Evolutionary conservation across 1,140 invertebrate genomes (phyloP).

Genomic region (Helicoverpa armigera): DNA sequence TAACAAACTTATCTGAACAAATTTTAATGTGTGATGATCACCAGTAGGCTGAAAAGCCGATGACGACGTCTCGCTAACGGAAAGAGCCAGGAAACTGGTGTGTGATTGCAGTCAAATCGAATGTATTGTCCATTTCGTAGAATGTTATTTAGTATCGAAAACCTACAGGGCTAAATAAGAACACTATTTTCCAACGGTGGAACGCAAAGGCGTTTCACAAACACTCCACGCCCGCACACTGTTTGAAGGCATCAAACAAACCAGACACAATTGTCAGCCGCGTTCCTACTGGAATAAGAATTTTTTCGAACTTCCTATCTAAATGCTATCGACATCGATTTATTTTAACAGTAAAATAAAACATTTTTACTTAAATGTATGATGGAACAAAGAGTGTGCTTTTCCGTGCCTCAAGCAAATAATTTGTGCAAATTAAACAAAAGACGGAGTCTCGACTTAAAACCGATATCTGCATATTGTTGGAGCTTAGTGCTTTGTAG

Average conservation of each 20-base stretch:
- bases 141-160: neutral
- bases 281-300: conserved; percentile 60
- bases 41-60: too few species aligned
- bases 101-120: conserved; percentile 7
- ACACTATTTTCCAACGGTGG: neutral
- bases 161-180: too few species aligned
- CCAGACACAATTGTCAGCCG: conserved; percentile 55
- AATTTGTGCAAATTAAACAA: too few species aligned
- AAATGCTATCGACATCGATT: neutral
- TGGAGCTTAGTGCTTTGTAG: too few species aligned
- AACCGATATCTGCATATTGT: too few species aligned
- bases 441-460: too few species aligned
- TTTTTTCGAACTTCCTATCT: neutral
- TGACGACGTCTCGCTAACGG: neutral
- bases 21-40: too few species aligned
- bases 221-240: conserved; percentile 42
- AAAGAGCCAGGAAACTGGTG: conserved; percentile 47
- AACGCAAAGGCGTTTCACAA: conserved; percentile 22
- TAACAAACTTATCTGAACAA: too few species aligned
- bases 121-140: neutral
- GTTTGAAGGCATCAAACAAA: conserved; percentile 61
- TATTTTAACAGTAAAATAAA: neutral
- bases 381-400: too few species aligned
- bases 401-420: too few species aligned
- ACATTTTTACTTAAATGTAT: too few species aligned